Conservation (phyloP, 2,797 vertebrate species). For the Labroides dimidiatus region DNA sequence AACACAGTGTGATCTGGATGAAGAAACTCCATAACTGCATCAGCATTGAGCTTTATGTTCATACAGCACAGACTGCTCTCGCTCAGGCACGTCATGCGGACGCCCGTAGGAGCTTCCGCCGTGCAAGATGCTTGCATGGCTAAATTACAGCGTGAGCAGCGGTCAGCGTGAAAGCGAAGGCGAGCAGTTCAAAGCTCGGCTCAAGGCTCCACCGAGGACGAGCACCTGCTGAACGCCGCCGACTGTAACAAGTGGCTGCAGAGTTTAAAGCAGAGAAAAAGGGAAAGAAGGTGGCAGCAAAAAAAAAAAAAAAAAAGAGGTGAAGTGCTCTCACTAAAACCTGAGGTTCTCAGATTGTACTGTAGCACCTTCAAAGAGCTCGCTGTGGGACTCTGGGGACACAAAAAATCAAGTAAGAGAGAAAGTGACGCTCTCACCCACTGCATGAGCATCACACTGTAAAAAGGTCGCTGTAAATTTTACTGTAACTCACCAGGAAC, state of each 20-base stretch:
- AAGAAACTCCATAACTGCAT: slow-evolving; percentile 12
- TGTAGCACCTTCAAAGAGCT: slow-evolving; percentile 41
- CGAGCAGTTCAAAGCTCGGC: slow-evolving; percentile 63
- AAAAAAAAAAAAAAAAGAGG: slow-evolving; percentile 52
- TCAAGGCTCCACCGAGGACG: slow-evolving; percentile 49
- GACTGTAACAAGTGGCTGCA: slow-evolving; percentile 43
- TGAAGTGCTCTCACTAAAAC: slow-evolving; percentile 42
- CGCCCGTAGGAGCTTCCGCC: slow-evolving; percentile 35
- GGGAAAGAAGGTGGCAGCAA: slow-evolving; percentile 46
- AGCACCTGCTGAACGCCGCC: slow-evolving; percentile 41
- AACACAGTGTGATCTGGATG: slow-evolving; percentile 13
- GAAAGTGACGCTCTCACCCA: background rate
- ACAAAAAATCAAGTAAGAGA: slow-evolving; percentile 17
- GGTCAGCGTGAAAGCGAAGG: slow-evolving; percentile 58
- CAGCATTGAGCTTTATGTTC: slow-evolving; percentile 54
- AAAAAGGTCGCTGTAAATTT: too few species aligned
- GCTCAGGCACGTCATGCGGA: slow-evolving; percentile 49
- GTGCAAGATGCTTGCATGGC: slow-evolving; percentile 51
- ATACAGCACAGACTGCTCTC: slow-evolving; percentile 46
- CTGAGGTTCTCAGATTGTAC: slow-evolving; percentile 39
- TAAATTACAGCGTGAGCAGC: slow-evolving; percentile 48
- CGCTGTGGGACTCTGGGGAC: slow-evolving; percentile 21
- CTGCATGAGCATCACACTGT: too few species aligned
- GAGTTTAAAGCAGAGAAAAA: slow-evolving; percentile 31
- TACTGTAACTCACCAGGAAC: too few species aligned